These are phyloP conservation scores for Moxostoma hubbsi DNA, from an alignment of 2,797 vertebrate genomes.

Conservation along the genomic window DNA sequence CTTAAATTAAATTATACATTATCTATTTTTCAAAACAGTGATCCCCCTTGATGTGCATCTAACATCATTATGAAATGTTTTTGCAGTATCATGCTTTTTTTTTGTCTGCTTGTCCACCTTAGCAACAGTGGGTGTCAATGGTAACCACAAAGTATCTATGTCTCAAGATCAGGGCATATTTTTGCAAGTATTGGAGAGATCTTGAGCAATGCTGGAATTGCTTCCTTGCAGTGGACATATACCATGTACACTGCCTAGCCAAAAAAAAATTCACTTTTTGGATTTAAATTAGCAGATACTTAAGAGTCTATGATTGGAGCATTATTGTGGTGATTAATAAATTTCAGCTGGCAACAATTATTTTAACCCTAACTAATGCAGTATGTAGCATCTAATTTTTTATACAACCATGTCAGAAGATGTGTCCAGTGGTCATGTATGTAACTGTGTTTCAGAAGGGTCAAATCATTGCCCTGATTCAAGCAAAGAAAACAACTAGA, in stretches of 20 bases:
- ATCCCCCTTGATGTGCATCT: constrained; percentile 3
- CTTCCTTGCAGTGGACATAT: not conserved
- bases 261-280: too few relatives aligned
- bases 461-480: too few relatives aligned
- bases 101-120: not conserved
- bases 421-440: too few relatives aligned
- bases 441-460: too few relatives aligned
- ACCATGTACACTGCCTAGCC: not conserved
- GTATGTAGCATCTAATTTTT: too few relatives aligned
- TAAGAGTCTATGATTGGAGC: too few relatives aligned
- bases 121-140: constrained; percentile 18
- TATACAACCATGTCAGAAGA: too few relatives aligned
- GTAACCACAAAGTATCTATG: constrained; percentile 2
- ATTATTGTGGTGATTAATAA: too few relatives aligned
- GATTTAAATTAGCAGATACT: too few relatives aligned
- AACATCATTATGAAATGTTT: constrained; percentile 21
- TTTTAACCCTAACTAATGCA: too few relatives aligned
- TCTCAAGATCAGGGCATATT: not conserved
- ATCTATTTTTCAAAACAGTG: constrained; percentile 27
- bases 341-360: too few relatives aligned
- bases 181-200: not conserved
- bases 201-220: constrained; percentile 8
- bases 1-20: constrained; percentile 33
- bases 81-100: not conserved
- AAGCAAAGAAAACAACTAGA: too few relatives aligned